Percentiles rank a stretch among this genome's conserved stretches.
These are phyloP conservation scores for Tolypeutes matacus DNA, from an alignment of 2,797 vertebrate genomes.

Conservation along the genomic window DNA sequence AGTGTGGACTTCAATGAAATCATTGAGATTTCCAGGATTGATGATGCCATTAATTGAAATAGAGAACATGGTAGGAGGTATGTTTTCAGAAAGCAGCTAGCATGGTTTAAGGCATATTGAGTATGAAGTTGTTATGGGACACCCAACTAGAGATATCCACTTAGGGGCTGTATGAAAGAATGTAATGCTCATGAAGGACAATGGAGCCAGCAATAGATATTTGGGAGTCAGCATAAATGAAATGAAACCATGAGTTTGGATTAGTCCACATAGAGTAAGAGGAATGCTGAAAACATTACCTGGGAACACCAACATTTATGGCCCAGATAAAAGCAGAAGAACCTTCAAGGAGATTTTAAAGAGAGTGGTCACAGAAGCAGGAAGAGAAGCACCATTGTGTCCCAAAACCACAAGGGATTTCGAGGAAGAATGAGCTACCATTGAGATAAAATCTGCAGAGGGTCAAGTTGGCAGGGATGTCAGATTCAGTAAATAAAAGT, in stretches of 20 bases:
- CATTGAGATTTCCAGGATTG: neutral
- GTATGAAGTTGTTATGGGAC: neutral
- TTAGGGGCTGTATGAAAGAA: neutral
- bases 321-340: constrained; percentile 15
- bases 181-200: neutral
- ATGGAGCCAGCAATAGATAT: neutral
- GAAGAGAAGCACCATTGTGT: neutral
- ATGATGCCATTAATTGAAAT: constrained; percentile 15
- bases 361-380: neutral
- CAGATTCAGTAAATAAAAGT: constrained; percentile 20
- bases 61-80: neutral
- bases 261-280: neutral
- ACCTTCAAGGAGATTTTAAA: neutral
- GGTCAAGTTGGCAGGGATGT: neutral
- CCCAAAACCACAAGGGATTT: neutral
- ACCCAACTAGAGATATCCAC: neutral
- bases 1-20: neutral
- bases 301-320: neutral
- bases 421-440: neutral
- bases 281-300: neutral
- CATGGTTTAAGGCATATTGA: neutral
- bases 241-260: neutral
- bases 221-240: neutral
- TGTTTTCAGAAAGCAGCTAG: neutral
- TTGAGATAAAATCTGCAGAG: neutral